Conservation (phyloP, 2,888 invertebrate genomes). For the Epinotia demarniana region DNA sequence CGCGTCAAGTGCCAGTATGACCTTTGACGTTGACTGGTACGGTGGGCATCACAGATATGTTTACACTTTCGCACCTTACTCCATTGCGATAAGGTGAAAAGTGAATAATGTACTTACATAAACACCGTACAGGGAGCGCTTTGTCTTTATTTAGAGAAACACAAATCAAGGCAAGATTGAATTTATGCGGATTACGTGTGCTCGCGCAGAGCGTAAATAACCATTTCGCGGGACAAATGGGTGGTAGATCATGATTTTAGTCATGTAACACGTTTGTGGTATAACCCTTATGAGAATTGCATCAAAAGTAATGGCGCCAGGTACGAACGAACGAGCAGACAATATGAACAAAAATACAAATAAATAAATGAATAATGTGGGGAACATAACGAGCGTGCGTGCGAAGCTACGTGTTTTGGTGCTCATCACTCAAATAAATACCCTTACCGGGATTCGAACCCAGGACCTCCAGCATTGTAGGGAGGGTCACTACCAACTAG, state of each 20-base stretch:
- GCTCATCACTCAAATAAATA: too few species aligned
- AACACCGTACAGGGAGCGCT: conserved; percentile 30
- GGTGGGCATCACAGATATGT: neutral
- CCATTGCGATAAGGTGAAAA: conserved; percentile 2
- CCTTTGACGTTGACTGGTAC: neutral
- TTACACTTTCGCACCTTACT: neutral
- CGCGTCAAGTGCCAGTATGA: neutral
- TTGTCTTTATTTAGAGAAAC: conserved; percentile 36
- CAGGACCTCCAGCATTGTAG: too few species aligned
- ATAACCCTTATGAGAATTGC: neutral
- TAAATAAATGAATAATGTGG: too few species aligned
- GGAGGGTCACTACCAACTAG: too few species aligned
- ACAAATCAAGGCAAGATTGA: conserved; percentile 39
- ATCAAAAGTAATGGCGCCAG: too few species aligned
- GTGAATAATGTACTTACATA: conserved; percentile 10
- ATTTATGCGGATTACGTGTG: conserved; percentile 41
- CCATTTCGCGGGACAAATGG: conserved; percentile 5
- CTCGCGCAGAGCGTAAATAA: conserved; percentile 13
- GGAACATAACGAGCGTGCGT: too few species aligned
- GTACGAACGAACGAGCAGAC: too few species aligned
- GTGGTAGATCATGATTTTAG: conserved; percentile 21
- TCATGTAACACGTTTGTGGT: neutral
- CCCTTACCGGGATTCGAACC: too few species aligned
- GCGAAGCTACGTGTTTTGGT: too few species aligned
- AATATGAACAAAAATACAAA: too few species aligned